Evolutionary conservation across 2,113 vertebrate species (phyloP), one percentile per base, ranked within the genome.

Genomic region (Platanista minor): DNA sequence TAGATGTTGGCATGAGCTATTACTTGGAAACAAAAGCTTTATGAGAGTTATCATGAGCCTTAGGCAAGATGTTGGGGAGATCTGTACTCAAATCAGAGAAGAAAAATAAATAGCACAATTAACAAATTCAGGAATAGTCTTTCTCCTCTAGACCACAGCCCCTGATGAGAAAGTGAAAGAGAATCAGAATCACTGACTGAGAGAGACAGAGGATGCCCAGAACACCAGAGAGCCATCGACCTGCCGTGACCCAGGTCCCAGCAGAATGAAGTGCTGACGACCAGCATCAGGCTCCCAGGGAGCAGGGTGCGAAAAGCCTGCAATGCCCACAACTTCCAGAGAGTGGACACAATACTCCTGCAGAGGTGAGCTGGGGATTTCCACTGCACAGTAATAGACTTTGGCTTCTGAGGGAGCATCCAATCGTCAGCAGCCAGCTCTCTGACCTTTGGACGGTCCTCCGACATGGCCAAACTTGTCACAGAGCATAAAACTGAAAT

Each of bases 361-460:
- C 78, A 33, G 71, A 97, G 95, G 98, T 91, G 98, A 98, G 81
- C 61, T 87, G 98, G 98, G 98, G 98, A 98, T 98, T 99, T 99
- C 98, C 98, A 98, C 7, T 43, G 96, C 96, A 96, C 98, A 97
- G 96, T 98, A 98, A 98, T 97, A 99, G 98, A 97, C 97, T 97
- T 97, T 98, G 98, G 98, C 98, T 97, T 92, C 92, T 81, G 92
- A 91, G 92, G 90, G 97, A 71, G 87, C 96, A 94, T 94, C 92
- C 95, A 95, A 82, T 91, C 33, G 41, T 96, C 98, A 98, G 94
- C 67, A 97, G 97, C 97, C 98, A 98, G 94, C 67, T 92, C 31
- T n/a, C 87, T 98, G 98, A 98, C 98, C 98, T 99, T 98, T 98
- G 98, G 98, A 98, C 88, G 97, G 98, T 98, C 97, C 97, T 98